These are phyloP conservation scores for Adoxophyes honmai DNA, from an alignment of 1,140 invertebrate genomes.

Conservation along the genomic window DNA sequence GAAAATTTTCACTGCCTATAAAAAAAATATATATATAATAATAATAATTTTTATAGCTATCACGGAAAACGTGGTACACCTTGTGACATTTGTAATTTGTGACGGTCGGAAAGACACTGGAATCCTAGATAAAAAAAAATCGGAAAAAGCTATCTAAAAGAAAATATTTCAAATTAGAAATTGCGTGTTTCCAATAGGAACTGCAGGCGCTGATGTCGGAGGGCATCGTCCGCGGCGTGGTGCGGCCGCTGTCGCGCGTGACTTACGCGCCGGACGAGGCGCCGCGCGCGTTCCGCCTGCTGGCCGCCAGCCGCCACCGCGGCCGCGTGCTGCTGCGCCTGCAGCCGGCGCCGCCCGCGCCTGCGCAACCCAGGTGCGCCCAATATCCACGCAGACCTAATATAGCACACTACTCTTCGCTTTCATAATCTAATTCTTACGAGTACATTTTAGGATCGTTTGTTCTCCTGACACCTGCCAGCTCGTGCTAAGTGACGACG, in stretches of 20 bases:
- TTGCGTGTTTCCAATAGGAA: too few species aligned
- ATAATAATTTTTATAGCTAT: too few species aligned
- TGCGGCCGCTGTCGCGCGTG: slow-evolving; percentile 17
- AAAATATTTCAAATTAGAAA: too few species aligned
- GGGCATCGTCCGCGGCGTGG: slow-evolving; percentile 11
- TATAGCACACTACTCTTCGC: background rate
- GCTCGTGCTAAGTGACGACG: slow-evolving; percentile 1
- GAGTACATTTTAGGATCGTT: background rate
- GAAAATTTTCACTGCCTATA: too few species aligned
- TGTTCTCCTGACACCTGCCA: background rate
- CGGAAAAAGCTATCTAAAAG: too few species aligned
- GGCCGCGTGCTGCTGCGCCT: slow-evolving; percentile 11
- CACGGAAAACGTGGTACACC: too few species aligned
- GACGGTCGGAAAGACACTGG: too few species aligned
- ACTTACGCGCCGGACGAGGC: background rate
- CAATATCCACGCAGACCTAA: background rate
- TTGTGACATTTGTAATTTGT: too few species aligned
- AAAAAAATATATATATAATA: too few species aligned
- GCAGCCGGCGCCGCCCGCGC: background rate
- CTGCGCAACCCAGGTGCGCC: background rate
- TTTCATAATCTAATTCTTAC: background rate
- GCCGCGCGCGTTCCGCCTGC: slow-evolving; percentile 11
- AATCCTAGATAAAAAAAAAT: too few species aligned
- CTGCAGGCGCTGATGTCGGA: slow-evolving; percentile 4
- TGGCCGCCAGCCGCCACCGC: slow-evolving; percentile 3